Base-by-base conservation (phyloP, 2,113 vertebrate genomes). In the Lipophrys pholis region DNA sequence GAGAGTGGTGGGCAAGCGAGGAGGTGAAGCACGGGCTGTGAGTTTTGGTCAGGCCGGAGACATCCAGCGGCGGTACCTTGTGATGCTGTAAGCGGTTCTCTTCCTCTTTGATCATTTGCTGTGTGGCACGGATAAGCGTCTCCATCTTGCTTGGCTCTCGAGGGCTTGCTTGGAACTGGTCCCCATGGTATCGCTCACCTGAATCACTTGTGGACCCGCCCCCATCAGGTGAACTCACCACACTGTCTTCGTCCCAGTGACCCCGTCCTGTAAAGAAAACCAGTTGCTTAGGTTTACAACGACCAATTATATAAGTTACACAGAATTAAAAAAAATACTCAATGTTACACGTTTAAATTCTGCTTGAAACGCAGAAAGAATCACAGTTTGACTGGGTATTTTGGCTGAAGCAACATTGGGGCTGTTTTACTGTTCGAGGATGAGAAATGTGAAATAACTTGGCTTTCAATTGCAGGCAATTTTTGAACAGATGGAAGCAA, bases 31-130 rank as follows among this genome's bases (percentile, higher is more conserved):
- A 97, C 51, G 96, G 88, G 39, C 95, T 76, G 9, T 97, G 97
- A 55, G 95, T 94, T 88, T 98, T 99, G 61, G 94, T 90, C n/a
- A 95, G 94, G 61, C 96, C 96, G 0, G 96, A 96, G 54, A 96
- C 91, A 3, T 95, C 94, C 49, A 90, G 42, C 0, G 81, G 0
- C 52, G 88, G 0, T 52, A 87, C 90, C 91, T 98, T 98, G 83
- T 95, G 93, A 50, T 97, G 90, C 87, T 99, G 97, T 58, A 98
- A 88, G 16, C 97, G 95, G 86, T 82, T 99, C 91, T 99, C 98
- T 85, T 99, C 98, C 84, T 99, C 98, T 93, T 99, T 99, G 93
- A 99, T 99, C 97, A 99, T 99, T 89, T 99, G 97, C 90, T 99
- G 98, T 1, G 98, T 99, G 38, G 97, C 98, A 79, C 97, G 94